Evolutionary conservation across 1,140 invertebrate species (phyloP), one percentile per base, ranked within the genome.

Genomic region (Arctopsyche grandis): DNA sequence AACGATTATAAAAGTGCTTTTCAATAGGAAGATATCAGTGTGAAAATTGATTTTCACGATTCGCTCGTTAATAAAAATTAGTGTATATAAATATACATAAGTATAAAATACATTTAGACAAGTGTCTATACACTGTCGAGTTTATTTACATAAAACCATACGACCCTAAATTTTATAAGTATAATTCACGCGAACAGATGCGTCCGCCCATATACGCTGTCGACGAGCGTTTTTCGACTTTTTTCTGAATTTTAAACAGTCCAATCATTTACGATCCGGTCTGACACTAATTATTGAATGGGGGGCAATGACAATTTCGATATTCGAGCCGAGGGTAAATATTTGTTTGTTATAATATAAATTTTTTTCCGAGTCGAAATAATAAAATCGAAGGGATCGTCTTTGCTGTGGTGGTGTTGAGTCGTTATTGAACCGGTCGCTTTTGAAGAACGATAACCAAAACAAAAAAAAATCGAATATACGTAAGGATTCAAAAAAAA

Each of bases 381-480:
- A 66, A 66, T 66, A 66, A 66, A 66, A 66, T 66, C 63, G 63
- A 60, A 60, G 63, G 63, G n/a, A 9, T 52, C 48, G 48, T 38
- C 3, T 1, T 7, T 38, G 16, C 4, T 52, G 48, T 52, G 1
- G 48, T 5, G 12, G 16, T 10, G 16, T 52, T 16, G 48, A 16
- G 3, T 21, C n/a, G 14, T 60, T 60, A 60, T 60, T 66, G 63
- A 26, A 26, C 63, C 63, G 63, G 63, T n/a, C 63, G 63, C 63
- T 66, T 66, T 66, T 66, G 63, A 66, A 66, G 63, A 66, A 66
- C 63, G 63, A 66, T 29, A 66, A 66, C 21, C 10, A 24, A 9
- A 24, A 66, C 5, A 26, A 26, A 12, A 26, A 66, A 66, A 12
- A 24, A 26, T 26, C n/a, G 21, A 10, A 21, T 60, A 52, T 52